Conservation (phyloP, 2,888 invertebrate species). For the Phortica okadai region DNA sequence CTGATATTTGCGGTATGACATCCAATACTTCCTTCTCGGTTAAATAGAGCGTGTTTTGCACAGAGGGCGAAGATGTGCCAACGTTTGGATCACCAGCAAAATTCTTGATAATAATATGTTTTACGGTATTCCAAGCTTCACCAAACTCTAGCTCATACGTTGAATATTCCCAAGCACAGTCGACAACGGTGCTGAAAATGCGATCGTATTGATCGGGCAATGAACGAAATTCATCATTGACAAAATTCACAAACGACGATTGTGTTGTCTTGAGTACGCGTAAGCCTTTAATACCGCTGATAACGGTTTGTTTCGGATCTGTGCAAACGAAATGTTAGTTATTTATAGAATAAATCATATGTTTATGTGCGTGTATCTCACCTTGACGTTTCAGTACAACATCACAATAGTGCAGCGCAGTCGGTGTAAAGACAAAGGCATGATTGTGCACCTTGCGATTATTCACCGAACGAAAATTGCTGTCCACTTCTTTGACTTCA, state of each 20-base stretch:
- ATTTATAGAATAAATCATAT: neutral
- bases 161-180: constrained; percentile 86
- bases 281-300: constrained; percentile 83
- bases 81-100: constrained; percentile 86
- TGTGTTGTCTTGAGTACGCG: constrained; percentile 88
- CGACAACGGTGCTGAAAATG: constrained; percentile 84
- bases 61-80: constrained; percentile 86
- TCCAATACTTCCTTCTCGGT: constrained; percentile 83
- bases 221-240: constrained; percentile 87
- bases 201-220: constrained; percentile 86
- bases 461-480: constrained; percentile 56
- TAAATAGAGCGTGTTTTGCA: constrained; percentile 87
- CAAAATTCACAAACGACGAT: constrained; percentile 87
- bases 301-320: constrained; percentile 79
- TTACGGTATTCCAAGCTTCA: constrained; percentile 83
- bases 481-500: constrained; percentile 42
- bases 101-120: constrained; percentile 83
- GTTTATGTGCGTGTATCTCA: constrained; percentile 73
- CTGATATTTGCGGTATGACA: constrained; percentile 82
- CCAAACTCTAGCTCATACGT: constrained; percentile 83
- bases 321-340: constrained; percentile 23
- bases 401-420: constrained; percentile 82
- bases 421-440: constrained; percentile 85
- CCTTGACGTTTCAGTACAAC: constrained; percentile 83
- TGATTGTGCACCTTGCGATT: constrained; percentile 82